Evolutionary conservation across 2,113 vertebrate species (phyloP), one percentile per base, ranked within the genome.

Genomic region (Cygnus atratus): DNA sequence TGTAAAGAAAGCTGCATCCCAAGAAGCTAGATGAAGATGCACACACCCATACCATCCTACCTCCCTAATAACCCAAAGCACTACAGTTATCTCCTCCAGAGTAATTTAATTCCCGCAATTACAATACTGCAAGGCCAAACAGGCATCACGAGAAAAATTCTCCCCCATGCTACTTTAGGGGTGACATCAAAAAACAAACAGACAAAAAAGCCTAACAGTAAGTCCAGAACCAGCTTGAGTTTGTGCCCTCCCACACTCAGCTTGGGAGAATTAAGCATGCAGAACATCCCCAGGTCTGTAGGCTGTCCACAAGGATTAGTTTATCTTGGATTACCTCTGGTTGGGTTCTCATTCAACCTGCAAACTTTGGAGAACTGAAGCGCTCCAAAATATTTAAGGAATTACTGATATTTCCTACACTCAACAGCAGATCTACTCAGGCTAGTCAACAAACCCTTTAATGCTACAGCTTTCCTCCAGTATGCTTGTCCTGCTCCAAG

Each of bases 201-300:
- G 8, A 21, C 5, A 26, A 52, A 6, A 2, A 67, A 21, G 41
- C 1, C 4, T 31, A 17, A 17, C 21, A 17, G 17, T 3, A 14
- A 39, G 12, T 10, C 50, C 57, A 59, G 67, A 15, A 29, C 26
- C 57, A 46, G 62, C 28, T 5, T 2, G 2, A 37, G 24, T 22
- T 8, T 26, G 31, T 22, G 25, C 50, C 10, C 17, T 29, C 71
- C 63, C 18, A 12, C 1, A 20, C 35, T 13, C n/a, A 11, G 54
- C 61, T 6, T 9, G 14, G 33, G n/a, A 37, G 12, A 19, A 17
- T 4, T 13, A 12, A 62, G 8, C 31, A 3, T 4, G 10, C 20
- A 24, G 48, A 50, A 5, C n/a, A 11, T 6, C 57, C 6, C 18
- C 4, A 6, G 55, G 46, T 8, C 62, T 4, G 20, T 1, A 4